These are phyloP conservation scores for Miniopterus natalensis DNA, from an alignment of 2,113 vertebrate genomes.

Conservation along the genomic window DNA sequence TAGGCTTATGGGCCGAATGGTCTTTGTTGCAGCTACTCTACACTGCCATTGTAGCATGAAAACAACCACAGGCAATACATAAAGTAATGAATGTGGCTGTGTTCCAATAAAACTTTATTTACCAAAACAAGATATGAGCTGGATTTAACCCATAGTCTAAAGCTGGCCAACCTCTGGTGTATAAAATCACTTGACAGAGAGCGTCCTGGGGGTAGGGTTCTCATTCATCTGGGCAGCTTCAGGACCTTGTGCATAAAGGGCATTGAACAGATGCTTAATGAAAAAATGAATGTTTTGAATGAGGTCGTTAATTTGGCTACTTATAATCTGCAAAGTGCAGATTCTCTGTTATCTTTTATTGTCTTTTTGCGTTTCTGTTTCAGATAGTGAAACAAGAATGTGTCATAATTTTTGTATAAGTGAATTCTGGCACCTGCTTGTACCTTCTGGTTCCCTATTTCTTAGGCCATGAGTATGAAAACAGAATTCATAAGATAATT, in stretches of 20 bases:
- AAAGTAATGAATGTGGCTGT: neutral
- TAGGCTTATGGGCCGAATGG: neutral
- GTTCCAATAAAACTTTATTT: slow-evolving; percentile 28
- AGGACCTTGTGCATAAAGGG: neutral
- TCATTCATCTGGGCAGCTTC: neutral
- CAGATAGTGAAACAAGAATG: slow-evolving; percentile 13
- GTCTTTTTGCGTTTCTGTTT: neutral
- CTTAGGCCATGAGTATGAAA: neutral
- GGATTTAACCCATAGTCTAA: neutral
- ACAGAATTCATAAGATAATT: slow-evolving; percentile 43
- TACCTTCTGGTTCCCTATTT: neutral
- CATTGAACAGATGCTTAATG: slow-evolving; percentile 10
- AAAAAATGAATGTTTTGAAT: neutral
- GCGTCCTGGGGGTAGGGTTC: neutral
- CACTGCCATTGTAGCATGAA: neutral
- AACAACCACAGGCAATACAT: neutral
- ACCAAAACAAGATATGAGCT: neutral
- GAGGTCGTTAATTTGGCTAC: slow-evolving; percentile 7
- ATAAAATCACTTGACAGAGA: neutral
- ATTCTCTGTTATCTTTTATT: slow-evolving; percentile 3
- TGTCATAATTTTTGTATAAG: slow-evolving; percentile 40
- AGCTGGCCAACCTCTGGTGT: neutral
- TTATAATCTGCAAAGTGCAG: neutral
- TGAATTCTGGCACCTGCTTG: neutral
- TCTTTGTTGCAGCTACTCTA: neutral